A percentile compares a stretch with the other conserved stretches of the same genome.
These are phyloP conservation scores for Trialeurodes vaporariorum DNA, from an alignment of 1,140 invertebrate species.

Conservation along the genomic window DNA sequence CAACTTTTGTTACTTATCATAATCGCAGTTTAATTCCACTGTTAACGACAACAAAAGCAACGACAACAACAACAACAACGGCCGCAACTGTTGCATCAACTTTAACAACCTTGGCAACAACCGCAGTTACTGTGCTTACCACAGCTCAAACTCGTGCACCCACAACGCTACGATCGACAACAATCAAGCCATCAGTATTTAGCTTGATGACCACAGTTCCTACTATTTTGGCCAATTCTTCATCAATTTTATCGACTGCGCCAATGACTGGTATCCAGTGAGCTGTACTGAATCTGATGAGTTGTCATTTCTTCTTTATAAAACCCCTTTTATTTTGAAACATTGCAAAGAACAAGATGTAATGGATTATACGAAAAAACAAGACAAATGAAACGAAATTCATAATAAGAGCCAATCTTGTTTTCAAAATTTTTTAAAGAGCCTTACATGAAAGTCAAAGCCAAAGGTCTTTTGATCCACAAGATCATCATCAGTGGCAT, in stretches of 20 bases:
- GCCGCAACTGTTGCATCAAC: conserved; percentile 23
- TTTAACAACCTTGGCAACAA: conserved; percentile 10
- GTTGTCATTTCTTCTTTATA: too few relatives aligned
- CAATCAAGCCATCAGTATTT: background rate
- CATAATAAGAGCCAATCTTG: too few relatives aligned
- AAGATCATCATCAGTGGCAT: too few relatives aligned
- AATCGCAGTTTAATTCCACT: background rate
- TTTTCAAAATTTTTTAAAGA: too few relatives aligned
- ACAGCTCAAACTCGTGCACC: conserved; percentile 6
- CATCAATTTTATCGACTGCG: background rate
- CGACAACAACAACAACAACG: conserved; percentile 12
- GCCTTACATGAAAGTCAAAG: too few relatives aligned
- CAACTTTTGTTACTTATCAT: background rate
- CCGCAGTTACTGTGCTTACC: conserved; percentile 9
- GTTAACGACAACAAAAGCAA: background rate
- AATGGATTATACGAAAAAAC: too few relatives aligned
- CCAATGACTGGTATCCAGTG: too few relatives aligned
- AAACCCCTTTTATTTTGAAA: too few relatives aligned
- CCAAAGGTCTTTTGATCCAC: too few relatives aligned
- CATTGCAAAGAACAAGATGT: too few relatives aligned
- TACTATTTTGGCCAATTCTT: background rate
- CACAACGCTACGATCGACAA: background rate
- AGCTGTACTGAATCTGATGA: too few relatives aligned
- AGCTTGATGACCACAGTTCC: background rate
- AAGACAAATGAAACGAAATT: too few relatives aligned